Evolutionary conservation across 2,797 vertebrate genomes (phyloP).

Genomic region (Muscicapa striata): DNA sequence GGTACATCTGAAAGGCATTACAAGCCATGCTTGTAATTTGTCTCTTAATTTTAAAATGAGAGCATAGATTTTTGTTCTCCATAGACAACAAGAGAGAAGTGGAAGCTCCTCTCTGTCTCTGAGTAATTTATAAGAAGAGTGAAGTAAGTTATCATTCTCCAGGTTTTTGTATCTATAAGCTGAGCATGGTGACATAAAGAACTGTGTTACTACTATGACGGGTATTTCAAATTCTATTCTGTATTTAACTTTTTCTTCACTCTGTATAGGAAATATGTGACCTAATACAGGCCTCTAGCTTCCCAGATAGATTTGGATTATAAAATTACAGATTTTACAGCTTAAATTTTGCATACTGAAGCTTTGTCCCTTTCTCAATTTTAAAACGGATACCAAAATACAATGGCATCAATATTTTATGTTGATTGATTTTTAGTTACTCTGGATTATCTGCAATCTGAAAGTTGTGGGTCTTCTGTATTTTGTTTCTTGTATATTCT

Average conservation of each 20-base stretch:
- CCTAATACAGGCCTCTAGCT: neutral
- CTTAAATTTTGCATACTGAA: neutral
- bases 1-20: neutral
- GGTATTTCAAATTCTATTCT: neutral
- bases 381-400: neutral
- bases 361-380: neutral
- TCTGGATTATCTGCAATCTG: neutral
- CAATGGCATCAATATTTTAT: neutral
- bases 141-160: neutral
- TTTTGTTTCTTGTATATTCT: neutral
- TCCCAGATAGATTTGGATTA: neutral
- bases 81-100: neutral
- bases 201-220: neutral
- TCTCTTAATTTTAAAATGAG: neutral
- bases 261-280: neutral
- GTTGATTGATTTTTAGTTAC: neutral
- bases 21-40: neutral
- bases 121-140: neutral
- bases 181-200: neutral
- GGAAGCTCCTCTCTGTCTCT: neutral
- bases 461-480: neutral
- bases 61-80: neutral
- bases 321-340: neutral
- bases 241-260: neutral
- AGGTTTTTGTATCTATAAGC: neutral